Evolutionary conservation across 2,888 invertebrate species (phyloP), one percentile per base, ranked within the genome.

Genomic region (Agapetus fuscipes): DNA sequence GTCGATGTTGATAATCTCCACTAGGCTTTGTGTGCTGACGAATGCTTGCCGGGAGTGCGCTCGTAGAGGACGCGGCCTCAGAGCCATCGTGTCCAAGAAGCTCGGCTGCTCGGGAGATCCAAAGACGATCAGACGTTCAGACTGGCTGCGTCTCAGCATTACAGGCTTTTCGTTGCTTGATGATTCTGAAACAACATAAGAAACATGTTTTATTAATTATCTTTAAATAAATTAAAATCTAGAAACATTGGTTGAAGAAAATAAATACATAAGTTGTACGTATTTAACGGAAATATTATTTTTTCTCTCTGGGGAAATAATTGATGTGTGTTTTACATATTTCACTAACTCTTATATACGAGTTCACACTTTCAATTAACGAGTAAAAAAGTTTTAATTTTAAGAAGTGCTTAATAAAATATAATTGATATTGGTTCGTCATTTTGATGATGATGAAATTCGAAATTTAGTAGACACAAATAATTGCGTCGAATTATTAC

Each of bases 81-180:
- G 66, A 15, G 88, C 82, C 83, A 88, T 89, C 16, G 88, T 88
- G 59, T 90, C 89, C 56, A 81, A 71, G 58, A 84, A 85, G 44
- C 71, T 71, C 7, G 80, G 74, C 34, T 74, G 66, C 10, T 65
- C 63, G 9, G 62, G 69, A 55, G 54, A 62, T 48, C 61, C 58
- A 49, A 54, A 64, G 46, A 60, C 60, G 46, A 55, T 59, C 41
- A 60, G 52, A 48, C 59, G 64, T 57, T 61, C 74, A 25, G 67
- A 69, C 54, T 66, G 65, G n/a, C 69, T 69, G 29, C 70, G 59
- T 27, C 69, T 62, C 29, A 70, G 51, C 5, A 62, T 53, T 30
- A 64, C 62, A 49, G 66, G 59, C 51, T 60, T 64, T 3, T 66
- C 67, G 30, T 66, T 56, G 31, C 59, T 57, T 41, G 66, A 66